Conservation (phyloP, 2,797 vertebrate species). For the Gallinago nigripennis region DNA sequence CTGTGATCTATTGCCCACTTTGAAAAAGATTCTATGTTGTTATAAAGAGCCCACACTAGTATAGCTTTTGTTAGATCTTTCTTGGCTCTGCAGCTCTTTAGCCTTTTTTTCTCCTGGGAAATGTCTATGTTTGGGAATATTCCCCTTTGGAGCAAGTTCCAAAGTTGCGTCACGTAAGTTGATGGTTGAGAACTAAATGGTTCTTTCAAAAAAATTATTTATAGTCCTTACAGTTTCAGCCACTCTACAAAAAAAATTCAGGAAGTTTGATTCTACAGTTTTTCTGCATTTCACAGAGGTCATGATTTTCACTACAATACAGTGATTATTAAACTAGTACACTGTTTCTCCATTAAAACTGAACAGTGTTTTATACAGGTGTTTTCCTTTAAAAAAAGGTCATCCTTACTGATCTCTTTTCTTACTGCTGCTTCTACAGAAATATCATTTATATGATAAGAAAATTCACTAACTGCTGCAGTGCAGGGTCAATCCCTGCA, state of each 20-base stretch:
- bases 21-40: slow-evolving; percentile 3
- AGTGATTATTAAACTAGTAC: not conserved
- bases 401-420: not conserved
- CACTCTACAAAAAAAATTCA: not conserved
- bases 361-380: not conserved
- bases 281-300: not conserved
- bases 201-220: slow-evolving; percentile 40
- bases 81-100: slow-evolving; percentile 20
- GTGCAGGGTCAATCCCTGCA: not conserved
- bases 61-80: slow-evolving; percentile 42
- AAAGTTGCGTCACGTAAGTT: not conserved
- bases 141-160: slow-evolving; percentile 28
- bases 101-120: slow-evolving; percentile 22
- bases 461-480: not conserved
- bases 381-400: not conserved
- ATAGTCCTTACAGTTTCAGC: not conserved
- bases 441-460: not conserved
- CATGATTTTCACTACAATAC: not conserved
- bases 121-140: slow-evolving; percentile 51
- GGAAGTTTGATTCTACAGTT: not conserved
- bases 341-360: not conserved
- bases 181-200: not conserved
- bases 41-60: slow-evolving; percentile 25
- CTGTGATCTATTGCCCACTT: slow-evolving; percentile 48
- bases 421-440: not conserved